These are phyloP conservation scores for Petroica traversi DNA, from an alignment of 2,113 vertebrate species.

Conservation along the genomic window DNA sequence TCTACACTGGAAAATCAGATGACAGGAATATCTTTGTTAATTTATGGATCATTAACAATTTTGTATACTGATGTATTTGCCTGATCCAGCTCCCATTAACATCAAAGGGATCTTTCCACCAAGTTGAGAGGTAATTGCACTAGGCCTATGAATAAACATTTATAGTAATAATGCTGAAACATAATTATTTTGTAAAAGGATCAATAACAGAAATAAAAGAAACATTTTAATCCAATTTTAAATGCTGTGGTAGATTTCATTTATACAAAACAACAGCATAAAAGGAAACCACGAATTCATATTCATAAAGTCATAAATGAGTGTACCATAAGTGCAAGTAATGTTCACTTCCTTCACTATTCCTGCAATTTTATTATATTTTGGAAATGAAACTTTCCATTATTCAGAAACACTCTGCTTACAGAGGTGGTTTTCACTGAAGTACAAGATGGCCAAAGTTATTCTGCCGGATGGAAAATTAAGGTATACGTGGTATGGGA, in stretches of 20 bases:
- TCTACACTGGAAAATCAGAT: not conserved
- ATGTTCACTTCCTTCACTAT: constrained; percentile 42
- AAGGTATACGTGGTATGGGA: constrained; percentile 52
- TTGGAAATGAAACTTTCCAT: constrained; percentile 68
- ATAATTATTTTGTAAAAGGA: not conserved
- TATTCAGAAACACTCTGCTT: constrained; percentile 56
- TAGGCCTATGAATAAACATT: not conserved
- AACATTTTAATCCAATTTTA: not conserved
- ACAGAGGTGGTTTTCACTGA: constrained; percentile 56
- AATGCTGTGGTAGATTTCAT: not conserved
- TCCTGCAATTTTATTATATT: constrained; percentile 53
- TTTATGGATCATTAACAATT: not conserved
- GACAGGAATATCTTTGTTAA: not conserved
- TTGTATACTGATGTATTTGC: not conserved
- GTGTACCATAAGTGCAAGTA: constrained; percentile 49
- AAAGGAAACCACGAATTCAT: constrained; percentile 27
- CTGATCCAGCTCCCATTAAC: not conserved
- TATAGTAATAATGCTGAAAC: not conserved
- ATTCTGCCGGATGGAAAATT: constrained; percentile 57
- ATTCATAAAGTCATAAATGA: constrained; percentile 46
- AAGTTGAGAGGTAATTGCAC: not conserved
- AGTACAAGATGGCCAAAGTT: constrained; percentile 29
- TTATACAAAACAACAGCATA: constrained; percentile 31
- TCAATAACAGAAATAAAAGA: constrained; percentile 3
- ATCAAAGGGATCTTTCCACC: not conserved